phyloP scores from a whole-genome alignment of 2,113 vertebrate species.

The Cottus gobio region DNA sequence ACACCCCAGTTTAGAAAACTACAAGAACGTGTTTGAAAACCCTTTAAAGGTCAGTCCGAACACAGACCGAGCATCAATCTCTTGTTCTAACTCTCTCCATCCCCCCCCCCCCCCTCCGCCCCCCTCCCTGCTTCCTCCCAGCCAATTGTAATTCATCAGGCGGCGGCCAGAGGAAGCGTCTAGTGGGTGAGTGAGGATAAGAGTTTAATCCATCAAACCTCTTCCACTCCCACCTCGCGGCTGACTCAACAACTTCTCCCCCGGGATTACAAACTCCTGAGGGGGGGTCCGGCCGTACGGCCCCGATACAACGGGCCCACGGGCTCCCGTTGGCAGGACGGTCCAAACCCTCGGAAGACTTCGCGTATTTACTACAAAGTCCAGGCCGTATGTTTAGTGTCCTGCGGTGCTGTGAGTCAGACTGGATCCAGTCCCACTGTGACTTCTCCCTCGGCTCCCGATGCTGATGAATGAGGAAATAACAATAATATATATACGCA shows the following conservation, averaged over 20 bases:
- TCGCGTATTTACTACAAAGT: constrained; percentile 31
- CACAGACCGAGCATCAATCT: constrained; percentile 45
- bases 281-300: background rate
- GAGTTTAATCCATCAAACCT: constrained; percentile 80
- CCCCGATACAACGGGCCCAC: constrained; percentile 41
- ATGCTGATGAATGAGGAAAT: constrained; percentile 24
- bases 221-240: constrained; percentile 54
- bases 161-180: constrained; percentile 48
- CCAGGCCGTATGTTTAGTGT: constrained; percentile 6
- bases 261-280: constrained; percentile 67
- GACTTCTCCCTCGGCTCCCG: constrained; percentile 32
- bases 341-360: constrained; percentile 15
- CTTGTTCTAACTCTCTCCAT: constrained; percentile 45
- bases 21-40: background rate
- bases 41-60: constrained; percentile 43
- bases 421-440: constrained; percentile 23
- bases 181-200: constrained; percentile 68
- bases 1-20: background rate
- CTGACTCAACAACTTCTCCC: constrained; percentile 74
- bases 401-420: constrained; percentile 34
- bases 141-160: constrained; percentile 71
- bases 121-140: constrained; percentile 36
- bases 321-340: constrained; percentile 9
- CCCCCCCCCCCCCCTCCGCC: constrained; percentile 7
- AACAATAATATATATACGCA: constrained; percentile 19